These are phyloP conservation scores for Sylvia borin DNA, from an alignment of 2,797 vertebrate genomes.

Conservation along the genomic window DNA sequence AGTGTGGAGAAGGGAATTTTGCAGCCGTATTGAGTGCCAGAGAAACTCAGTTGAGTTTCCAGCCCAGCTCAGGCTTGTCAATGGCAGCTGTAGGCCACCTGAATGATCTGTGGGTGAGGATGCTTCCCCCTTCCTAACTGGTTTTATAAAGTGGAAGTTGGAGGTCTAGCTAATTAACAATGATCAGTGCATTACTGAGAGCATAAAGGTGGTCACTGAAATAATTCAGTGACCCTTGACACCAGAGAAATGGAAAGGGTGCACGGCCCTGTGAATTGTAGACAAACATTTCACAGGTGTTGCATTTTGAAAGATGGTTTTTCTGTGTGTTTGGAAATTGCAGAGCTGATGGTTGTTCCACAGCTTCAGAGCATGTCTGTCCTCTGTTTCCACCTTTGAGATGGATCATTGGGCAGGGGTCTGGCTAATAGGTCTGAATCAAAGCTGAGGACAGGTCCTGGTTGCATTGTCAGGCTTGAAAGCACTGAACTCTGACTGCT, in stretches of 20 bases:
- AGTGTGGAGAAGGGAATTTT: background rate
- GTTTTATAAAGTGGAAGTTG: background rate
- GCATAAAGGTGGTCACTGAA: background rate
- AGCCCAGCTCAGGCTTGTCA: background rate
- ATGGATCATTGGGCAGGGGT: background rate
- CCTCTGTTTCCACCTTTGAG: background rate
- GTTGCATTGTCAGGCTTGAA: fast-evolving
- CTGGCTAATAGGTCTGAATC: fast-evolving
- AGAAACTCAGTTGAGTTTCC: background rate
- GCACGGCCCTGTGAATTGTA: fast-evolving
- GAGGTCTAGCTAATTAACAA: background rate
- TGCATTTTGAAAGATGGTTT: background rate
- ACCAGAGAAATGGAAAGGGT: background rate
- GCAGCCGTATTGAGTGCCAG: background rate
- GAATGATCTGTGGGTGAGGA: background rate
- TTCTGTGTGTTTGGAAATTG: background rate
- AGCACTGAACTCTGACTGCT: background rate
- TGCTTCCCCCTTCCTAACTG: background rate
- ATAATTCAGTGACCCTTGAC: background rate
- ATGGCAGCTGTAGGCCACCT: background rate
- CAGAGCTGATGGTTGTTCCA: background rate
- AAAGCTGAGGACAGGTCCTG: background rate
- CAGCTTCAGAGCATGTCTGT: background rate
- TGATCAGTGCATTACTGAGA: background rate
- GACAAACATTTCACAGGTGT: background rate